Conservation (phyloP, 2,797 vertebrate species). For the Coluber constrictor region DNA sequence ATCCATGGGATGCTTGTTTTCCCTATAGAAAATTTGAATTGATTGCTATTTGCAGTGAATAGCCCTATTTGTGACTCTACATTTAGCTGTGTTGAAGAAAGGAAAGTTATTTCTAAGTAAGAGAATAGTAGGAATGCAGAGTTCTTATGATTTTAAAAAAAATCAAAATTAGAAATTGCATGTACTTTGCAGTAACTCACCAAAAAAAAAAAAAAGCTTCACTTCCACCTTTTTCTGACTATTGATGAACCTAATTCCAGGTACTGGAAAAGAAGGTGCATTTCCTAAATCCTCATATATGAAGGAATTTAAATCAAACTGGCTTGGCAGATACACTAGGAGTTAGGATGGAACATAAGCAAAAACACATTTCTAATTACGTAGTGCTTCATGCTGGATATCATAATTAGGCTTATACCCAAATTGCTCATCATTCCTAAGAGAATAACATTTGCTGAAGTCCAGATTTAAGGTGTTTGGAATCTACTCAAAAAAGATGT, state of each 20-base stretch:
- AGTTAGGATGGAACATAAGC: background rate
- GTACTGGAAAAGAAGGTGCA: background rate
- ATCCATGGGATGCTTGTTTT: background rate
- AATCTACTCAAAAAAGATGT: background rate
- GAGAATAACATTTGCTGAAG: background rate
- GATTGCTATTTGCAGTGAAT: background rate
- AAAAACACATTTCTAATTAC: background rate
- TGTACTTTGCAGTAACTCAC: background rate
- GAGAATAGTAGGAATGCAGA: background rate
- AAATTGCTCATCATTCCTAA: background rate
- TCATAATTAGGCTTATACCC: background rate
- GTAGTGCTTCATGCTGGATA: background rate
- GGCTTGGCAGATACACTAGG: background rate
- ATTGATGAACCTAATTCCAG: background rate
- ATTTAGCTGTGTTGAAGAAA: background rate
- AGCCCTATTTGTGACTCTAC: background rate
- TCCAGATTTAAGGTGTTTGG: background rate
- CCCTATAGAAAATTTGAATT: background rate
- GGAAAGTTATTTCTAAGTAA: background rate
- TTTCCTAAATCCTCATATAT: background rate
- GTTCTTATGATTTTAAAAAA: background rate
- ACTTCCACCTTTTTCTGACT: background rate
- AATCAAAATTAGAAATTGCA: background rate
- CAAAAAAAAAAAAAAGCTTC: background rate
- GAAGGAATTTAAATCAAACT: background rate